phyloP scores from a whole-genome alignment of 1,140 invertebrate species.

The Polypedilum pembai region DNA sequence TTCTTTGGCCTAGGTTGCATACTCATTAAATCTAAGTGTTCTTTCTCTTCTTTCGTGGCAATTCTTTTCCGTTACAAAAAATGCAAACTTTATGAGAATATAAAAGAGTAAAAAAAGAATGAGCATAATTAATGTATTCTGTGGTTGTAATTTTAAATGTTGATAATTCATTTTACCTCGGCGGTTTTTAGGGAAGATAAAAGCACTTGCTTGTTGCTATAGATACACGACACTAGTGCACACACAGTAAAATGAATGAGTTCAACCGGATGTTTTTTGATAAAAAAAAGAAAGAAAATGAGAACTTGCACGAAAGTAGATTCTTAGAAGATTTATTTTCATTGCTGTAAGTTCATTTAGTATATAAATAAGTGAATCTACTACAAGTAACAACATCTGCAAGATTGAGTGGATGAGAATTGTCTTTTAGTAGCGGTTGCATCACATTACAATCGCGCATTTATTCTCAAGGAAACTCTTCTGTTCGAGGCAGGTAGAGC shows the following conservation, averaged over 20 bases:
- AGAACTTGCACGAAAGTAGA: not conserved
- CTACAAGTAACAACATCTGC: not conserved
- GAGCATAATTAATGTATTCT: not conserved
- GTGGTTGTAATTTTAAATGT: constrained; percentile 11
- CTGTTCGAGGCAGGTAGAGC: not conserved
- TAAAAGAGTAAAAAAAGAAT: constrained; percentile 3
- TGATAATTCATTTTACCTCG: constrained; percentile 8
- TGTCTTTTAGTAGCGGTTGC: not conserved
- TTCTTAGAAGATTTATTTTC: constrained; percentile 12
- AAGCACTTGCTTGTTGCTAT: too few relatives aligned
- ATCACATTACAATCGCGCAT: not conserved
- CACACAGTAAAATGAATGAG: not conserved
- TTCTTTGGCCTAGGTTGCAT: constrained; percentile 13
- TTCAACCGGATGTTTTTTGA: not conserved
- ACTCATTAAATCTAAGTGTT: not conserved
- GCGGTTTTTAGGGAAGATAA: not conserved
- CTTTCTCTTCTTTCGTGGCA: not conserved
- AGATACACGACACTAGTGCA: not conserved
- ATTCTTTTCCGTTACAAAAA: not conserved
- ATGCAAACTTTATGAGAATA: not conserved
- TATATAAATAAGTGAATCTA: not conserved
- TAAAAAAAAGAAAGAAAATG: too few relatives aligned
- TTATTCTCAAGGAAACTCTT: not conserved
- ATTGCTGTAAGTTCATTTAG: not conserved
- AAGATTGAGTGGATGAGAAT: too few relatives aligned